phyloP scores from a whole-genome alignment of 2,797 vertebrate genomes.

The Gallinago nigripennis region DNA sequence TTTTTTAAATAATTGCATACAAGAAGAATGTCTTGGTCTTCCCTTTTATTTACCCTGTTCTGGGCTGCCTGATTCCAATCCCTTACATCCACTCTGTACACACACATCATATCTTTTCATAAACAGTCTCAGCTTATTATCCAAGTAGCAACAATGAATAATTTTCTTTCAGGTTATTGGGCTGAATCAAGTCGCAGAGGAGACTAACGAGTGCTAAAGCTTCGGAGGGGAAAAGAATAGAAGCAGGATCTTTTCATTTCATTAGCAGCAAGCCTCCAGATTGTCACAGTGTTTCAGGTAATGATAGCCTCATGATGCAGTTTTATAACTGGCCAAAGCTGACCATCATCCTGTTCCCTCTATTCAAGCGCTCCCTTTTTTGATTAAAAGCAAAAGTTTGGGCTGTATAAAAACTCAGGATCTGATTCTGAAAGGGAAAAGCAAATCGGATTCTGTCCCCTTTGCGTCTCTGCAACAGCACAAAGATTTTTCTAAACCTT shows the following conservation, averaged over 20 bases:
- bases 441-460: neutral
- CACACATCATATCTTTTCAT: neutral
- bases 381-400: neutral
- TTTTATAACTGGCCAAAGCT: neutral
- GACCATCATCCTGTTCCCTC: neutral
- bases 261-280: neutral
- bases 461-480: neutral
- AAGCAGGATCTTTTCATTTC: neutral
- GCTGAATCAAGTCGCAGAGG: neutral
- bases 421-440: neutral
- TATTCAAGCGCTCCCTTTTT: neutral
- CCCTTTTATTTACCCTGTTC: neutral
- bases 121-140: neutral
- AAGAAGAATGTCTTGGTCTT: neutral
- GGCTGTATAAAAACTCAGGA: neutral
- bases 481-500: neutral
- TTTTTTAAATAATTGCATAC: neutral
- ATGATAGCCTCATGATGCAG: neutral
- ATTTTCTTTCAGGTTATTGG: constrained; percentile 1
- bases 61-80: neutral
- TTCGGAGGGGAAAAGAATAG: neutral
- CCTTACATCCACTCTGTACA: neutral
- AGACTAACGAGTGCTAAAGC: neutral
- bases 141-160: neutral
- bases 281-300: neutral